Evolutionary conservation across 2,113 vertebrate genomes (phyloP), one percentile per base, ranked within the genome.

Genomic region (Leptosomus discolor): DNA sequence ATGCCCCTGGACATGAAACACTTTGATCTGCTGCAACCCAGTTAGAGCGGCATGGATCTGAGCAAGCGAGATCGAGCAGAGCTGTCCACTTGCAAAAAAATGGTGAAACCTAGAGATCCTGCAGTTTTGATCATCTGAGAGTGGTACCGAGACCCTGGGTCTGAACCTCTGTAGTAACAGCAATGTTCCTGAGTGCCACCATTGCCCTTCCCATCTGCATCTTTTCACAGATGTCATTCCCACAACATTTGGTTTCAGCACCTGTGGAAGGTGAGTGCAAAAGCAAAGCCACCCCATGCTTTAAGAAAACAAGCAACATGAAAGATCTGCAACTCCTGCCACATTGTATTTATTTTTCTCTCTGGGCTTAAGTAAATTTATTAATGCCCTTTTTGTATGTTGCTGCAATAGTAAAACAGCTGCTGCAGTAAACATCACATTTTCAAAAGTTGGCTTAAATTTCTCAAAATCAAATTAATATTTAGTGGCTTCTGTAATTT

Each of bases 391-490:
- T 82, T 65, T 68, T 73, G 12, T 56, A 43, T n/a, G 46, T 51
- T 51, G 30, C 36, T 64, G 69, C 21, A 48, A 51, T 27, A n/a
- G 20, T 30, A n/a, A 85, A 87, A 22, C 11, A 54, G 29, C 22
- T 63, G 51, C 36, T 75, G 37, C 16, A 23, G 14, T 70, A 94
- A 90, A 43, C 1, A 30, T 8, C 16, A 12, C 4, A 12, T 71
- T 61, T 85, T 68, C 53, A 87, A 78, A 92, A 58, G n/a, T 17
- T 58, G 26, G 18, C 12, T 68, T 60, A 85, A 68, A 85, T 85
- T 64, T 79, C 32, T 71, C 18, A 95, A 64, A 88, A 87, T 78
- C 18, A 82, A 93, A 75, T 84, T 48, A 91, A 80, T 92, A 46
- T 71, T 91, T 88, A 71, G 39, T 79, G 85, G 13, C 34, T 87